Evolutionary conservation across 2,888 invertebrate genomes (phyloP).

Genomic region (Formica aserva): DNA sequence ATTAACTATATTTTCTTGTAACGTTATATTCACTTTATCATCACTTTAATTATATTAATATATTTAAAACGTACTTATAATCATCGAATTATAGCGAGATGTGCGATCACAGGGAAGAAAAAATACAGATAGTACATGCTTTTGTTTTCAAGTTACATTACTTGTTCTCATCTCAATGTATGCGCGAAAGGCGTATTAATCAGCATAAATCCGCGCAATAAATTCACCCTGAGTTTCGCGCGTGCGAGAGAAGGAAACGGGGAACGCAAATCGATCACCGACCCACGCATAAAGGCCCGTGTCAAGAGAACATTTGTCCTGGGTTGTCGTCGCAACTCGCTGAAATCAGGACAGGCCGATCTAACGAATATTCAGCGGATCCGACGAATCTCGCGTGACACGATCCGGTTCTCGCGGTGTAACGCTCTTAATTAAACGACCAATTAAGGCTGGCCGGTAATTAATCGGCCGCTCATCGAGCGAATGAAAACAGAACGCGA

Average conservation of each 20-base stretch:
- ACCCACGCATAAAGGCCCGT: constrained; percentile 29
- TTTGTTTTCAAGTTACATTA: constrained; percentile 10
- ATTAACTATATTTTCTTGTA: constrained; percentile 4
- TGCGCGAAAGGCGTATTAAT: constrained; percentile 28
- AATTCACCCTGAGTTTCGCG: constrained; percentile 23
- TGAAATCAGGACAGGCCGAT: constrained; percentile 64
- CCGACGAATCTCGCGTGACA: constrained; percentile 72
- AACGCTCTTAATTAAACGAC: constrained; percentile 73
- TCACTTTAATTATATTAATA: constrained; percentile 26
- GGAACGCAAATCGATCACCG: constrained; percentile 42
- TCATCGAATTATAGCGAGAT: neutral
- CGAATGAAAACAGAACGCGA: constrained; percentile 54
- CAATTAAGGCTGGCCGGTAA: constrained; percentile 70
- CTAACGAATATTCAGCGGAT: constrained; percentile 63
- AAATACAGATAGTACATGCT: neutral
- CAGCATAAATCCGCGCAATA: constrained; percentile 48
- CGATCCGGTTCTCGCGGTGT: constrained; percentile 49
- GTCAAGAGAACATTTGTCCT: constrained; percentile 40
- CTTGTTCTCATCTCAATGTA: constrained; percentile 14
- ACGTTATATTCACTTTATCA: constrained; percentile 10
- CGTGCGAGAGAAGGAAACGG: constrained; percentile 12
- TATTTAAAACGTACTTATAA: neutral
- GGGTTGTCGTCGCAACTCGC: constrained; percentile 58
- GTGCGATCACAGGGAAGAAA: neutral
- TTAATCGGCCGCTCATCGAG: constrained; percentile 66